phyloP scores from a whole-genome alignment of 2,888 invertebrate species.

The Disparrhopalites patrizii region DNA sequence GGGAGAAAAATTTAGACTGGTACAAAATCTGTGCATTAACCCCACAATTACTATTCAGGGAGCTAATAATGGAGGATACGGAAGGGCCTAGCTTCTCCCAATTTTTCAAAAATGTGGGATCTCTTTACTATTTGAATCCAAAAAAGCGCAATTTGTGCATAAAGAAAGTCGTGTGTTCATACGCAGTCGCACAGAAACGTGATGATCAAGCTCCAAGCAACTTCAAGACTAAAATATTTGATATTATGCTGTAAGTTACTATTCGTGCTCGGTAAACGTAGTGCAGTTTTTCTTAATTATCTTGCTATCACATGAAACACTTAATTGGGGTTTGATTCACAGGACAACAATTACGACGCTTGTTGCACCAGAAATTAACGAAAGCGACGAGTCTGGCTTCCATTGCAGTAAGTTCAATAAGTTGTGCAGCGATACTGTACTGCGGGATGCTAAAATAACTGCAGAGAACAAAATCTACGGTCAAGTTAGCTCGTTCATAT shows the following conservation, averaged over 20 bases:
- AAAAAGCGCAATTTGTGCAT: conserved; percentile 46
- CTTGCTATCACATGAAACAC: no score
- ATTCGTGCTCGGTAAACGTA: no score
- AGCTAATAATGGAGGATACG: conserved; percentile 10
- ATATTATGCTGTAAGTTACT: conserved; percentile 46
- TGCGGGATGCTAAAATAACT: conserved; percentile 43
- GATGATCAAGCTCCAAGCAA: conserved; percentile 32
- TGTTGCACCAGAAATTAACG: conserved; percentile 44
- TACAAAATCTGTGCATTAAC: no score
- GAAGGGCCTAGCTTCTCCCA: conserved; percentile 40
- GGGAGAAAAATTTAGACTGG: no score
- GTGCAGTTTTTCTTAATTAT: no score
- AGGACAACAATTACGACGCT: conserved; percentile 43
- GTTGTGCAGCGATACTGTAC: conserved; percentile 42
- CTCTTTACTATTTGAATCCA: conserved; percentile 44
- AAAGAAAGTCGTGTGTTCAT: conserved; percentile 45
- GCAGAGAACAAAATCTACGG: conserved; percentile 46
- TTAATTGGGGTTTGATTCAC: neutral
- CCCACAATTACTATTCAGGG: conserved; percentile 10
- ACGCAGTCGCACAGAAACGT: conserved; percentile 35
- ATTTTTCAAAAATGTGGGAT: conserved; percentile 46
- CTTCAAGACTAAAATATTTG: conserved; percentile 40
- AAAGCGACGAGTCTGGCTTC: conserved; percentile 25
- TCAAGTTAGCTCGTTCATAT: conserved; percentile 40
- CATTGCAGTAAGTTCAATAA: conserved; percentile 42